Conservation (phyloP, 1,140 invertebrate species). For the Oncopodura yosiiana region DNA sequence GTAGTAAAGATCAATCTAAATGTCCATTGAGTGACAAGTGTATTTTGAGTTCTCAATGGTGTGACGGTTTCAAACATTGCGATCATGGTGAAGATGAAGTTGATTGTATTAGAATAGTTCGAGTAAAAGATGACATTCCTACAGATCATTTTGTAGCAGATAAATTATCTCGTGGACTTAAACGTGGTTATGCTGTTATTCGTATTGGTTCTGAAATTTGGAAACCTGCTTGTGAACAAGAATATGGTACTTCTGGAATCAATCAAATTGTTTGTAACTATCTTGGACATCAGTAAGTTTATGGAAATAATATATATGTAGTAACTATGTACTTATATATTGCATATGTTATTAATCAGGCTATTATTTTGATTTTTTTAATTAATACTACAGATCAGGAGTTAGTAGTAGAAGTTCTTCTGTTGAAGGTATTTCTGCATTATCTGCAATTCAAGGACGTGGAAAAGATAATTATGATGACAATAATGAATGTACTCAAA, state of each 20-base stretch:
- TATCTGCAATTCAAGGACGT: too few species aligned
- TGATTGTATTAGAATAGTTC: conserved; percentile 1
- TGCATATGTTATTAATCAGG: too few species aligned
- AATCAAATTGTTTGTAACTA: conserved; percentile 5
- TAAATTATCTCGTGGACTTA: conserved; percentile 1
- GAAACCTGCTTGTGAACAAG: conserved; percentile 12
- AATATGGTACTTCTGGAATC: conserved; percentile 1
- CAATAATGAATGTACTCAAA: too few species aligned
- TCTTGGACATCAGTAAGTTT: not conserved
- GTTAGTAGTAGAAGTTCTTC: too few species aligned
- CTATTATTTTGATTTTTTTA: too few species aligned
- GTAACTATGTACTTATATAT: too few species aligned
- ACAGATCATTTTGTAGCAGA: conserved; percentile 9
- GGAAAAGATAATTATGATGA: too few species aligned
- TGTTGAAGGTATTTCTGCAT: too few species aligned
- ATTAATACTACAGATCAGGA: too few species aligned
- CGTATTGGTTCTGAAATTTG: not conserved
- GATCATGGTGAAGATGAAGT: conserved; percentile 13
- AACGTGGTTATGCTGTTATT: conserved; percentile 5
- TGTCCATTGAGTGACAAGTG: not conserved
- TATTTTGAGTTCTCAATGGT: not conserved
- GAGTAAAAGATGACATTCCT: not conserved
- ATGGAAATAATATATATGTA: too few species aligned
- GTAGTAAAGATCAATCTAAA: not conserved
- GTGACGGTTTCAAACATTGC: conserved; percentile 9